phyloP scores from a whole-genome alignment of 23 tunicate species.

The Phallusia fumigata region DNA sequence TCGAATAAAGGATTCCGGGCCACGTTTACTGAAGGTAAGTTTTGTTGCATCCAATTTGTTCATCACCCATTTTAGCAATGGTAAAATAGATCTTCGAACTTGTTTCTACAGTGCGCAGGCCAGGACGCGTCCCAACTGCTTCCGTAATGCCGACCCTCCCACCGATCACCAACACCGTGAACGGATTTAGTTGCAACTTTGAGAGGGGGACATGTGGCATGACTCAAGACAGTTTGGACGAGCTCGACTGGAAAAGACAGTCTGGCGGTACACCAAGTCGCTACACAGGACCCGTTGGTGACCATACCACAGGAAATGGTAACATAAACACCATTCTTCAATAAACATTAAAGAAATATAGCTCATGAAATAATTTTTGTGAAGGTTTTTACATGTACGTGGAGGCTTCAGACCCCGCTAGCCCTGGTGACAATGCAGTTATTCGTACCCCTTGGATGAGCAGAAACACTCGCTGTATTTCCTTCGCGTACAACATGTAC shows the following conservation, averaged over 20 bases:
- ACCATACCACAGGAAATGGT: conserved; percentile 83
- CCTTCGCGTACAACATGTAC: conserved; percentile 80
- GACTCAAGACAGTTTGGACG: conserved; percentile 72
- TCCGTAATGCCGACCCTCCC: conserved; percentile 56
- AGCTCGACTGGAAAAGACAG: conserved; percentile 53
- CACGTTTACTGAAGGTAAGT: conserved; percentile 52
- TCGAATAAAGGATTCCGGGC: conserved; percentile 70
- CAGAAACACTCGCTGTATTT: conserved; percentile 28
- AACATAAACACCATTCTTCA: not conserved
- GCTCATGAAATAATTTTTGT: not conserved
- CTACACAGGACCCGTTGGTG: conserved; percentile 63
- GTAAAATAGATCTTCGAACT: not conserved
- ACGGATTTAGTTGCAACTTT: conserved; percentile 75
- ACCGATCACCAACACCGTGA: conserved; percentile 22
- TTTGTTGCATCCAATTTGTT: too few species aligned
- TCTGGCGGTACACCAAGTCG: conserved; percentile 51
- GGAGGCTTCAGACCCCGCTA: conserved; percentile 83
- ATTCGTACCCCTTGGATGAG: conserved; percentile 86
- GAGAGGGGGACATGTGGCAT: conserved; percentile 71
- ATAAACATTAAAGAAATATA: not conserved
- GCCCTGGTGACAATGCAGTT: conserved; percentile 82
- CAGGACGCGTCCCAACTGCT: conserved; percentile 39
- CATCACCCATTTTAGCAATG: too few species aligned
- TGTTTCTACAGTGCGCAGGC: not conserved
- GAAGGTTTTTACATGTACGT: conserved; percentile 89